These are phyloP conservation scores for Selene dorsalis DNA, from an alignment of 2,797 vertebrate species.

Conservation along the genomic window DNA sequence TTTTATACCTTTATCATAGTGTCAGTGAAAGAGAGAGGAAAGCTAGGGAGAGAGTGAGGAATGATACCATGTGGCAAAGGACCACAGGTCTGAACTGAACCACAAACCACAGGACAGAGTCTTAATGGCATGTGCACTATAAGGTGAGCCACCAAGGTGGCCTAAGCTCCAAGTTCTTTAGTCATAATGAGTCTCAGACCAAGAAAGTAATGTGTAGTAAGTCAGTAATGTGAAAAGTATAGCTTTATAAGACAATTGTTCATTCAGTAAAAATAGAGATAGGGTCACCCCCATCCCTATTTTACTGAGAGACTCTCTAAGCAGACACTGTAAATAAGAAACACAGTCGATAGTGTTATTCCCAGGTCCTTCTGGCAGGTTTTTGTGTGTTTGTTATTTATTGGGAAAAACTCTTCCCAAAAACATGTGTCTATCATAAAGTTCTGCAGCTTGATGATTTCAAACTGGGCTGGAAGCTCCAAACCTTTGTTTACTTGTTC, in stretches of 20 bases:
- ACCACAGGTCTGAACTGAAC: too few relatives aligned
- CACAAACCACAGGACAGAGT: too few relatives aligned
- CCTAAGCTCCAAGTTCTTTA: not conserved
- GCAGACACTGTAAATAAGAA: not conserved
- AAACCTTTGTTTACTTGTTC: conserved; percentile 35
- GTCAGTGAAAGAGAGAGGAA: too few relatives aligned
- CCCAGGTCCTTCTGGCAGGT: not conserved
- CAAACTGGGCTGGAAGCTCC: conserved; percentile 30
- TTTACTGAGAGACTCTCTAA: not conserved
- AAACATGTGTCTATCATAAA: conserved; percentile 6
- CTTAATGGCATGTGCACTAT: too few relatives aligned
- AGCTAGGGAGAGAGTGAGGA: too few relatives aligned
- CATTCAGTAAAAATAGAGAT: not conserved
- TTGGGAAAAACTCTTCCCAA: not conserved
- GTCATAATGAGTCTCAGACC: too few relatives aligned
- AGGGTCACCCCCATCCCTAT: too few relatives aligned
- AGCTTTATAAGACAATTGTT: not conserved
- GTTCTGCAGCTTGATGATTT: conserved; percentile 25
- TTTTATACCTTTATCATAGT: too few relatives aligned
- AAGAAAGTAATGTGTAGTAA: too few relatives aligned
- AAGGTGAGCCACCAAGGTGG: too few relatives aligned
- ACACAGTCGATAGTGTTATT: not conserved
- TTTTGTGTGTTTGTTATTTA: conserved; percentile 16
- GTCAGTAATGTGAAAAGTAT: too few relatives aligned
- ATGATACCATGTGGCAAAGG: too few relatives aligned